phyloP scores from a whole-genome alignment of 2,113 vertebrate genomes.

The Fulica atra region DNA sequence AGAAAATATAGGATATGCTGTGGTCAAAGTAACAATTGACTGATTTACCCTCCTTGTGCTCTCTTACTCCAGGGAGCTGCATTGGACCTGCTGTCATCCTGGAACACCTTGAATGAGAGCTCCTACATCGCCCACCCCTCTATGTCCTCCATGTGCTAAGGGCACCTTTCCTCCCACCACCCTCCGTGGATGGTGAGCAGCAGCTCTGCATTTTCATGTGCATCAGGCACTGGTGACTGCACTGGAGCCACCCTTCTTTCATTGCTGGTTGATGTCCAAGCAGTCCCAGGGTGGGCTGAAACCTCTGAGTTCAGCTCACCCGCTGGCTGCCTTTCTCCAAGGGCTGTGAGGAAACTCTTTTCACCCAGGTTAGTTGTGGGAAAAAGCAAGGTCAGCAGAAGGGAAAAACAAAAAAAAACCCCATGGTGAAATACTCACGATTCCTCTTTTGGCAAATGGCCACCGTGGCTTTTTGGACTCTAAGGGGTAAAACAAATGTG shows the following conservation, averaged over 20 bases:
- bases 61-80: background rate
- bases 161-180: background rate
- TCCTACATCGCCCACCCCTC: accelerated
- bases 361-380: background rate
- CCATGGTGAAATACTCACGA: conserved; percentile 71
- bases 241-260: background rate
- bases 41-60: background rate
- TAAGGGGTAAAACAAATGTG: conserved; percentile 60
- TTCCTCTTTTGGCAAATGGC: conserved; percentile 85
- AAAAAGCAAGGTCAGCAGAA: background rate
- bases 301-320: background rate
- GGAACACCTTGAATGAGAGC: background rate
- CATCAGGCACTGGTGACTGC: background rate
- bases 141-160: background rate
- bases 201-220: accelerated
- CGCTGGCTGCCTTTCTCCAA: background rate
- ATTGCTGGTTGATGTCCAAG: background rate
- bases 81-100: background rate
- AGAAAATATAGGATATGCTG: background rate
- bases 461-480: conserved; percentile 90
- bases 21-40: accelerated
- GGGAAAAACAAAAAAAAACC: background rate
- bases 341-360: background rate
- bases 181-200: no score
- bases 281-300: background rate